Conservation (phyloP, 2,888 invertebrate species). For the Thalpophila matura region DNA sequence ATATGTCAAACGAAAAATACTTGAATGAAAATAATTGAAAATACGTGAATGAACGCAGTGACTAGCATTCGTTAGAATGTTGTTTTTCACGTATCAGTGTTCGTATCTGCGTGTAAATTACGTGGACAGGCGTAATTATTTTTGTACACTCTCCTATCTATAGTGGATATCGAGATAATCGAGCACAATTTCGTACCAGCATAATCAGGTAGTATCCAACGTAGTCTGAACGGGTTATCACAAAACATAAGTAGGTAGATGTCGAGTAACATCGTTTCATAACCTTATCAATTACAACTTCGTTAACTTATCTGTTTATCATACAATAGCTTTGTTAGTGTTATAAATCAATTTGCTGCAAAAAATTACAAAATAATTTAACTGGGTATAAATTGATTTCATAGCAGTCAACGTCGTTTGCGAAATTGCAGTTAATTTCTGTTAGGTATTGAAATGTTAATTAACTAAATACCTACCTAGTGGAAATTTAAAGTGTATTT, state of each 20-base stretch:
- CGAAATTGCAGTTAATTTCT: slow-evolving; percentile 9
- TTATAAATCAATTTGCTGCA: slow-evolving; percentile 48
- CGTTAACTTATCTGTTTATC: slow-evolving; percentile 59
- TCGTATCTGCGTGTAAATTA: slow-evolving; percentile 33
- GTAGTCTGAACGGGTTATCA: slow-evolving; percentile 64
- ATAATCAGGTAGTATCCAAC: slow-evolving; percentile 66
- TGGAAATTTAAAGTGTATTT: slow-evolving; percentile 11
- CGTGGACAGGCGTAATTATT: slow-evolving; percentile 37
- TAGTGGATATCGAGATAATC: slow-evolving; percentile 53
- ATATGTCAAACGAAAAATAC: slow-evolving; percentile 13
- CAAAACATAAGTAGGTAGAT: slow-evolving; percentile 52
- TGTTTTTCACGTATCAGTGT: slow-evolving; percentile 6
- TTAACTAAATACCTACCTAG: slow-evolving; percentile 2
- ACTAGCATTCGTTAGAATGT: neutral
- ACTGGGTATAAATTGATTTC: slow-evolving; percentile 9
- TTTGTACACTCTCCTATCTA: slow-evolving; percentile 33
- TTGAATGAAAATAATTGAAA: neutral
- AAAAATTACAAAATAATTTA: slow-evolving; percentile 16
- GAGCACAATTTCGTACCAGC: slow-evolving; percentile 61
- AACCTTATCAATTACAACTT: slow-evolving; percentile 69
- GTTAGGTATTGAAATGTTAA: slow-evolving; percentile 12
- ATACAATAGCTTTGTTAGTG: slow-evolving; percentile 49
- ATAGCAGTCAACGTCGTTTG: neutral
- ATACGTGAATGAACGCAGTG: neutral
- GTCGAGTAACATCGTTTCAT: slow-evolving; percentile 65